Conservation (phyloP, 2,797 vertebrate species). For the Tauraco hartlaubi region DNA sequence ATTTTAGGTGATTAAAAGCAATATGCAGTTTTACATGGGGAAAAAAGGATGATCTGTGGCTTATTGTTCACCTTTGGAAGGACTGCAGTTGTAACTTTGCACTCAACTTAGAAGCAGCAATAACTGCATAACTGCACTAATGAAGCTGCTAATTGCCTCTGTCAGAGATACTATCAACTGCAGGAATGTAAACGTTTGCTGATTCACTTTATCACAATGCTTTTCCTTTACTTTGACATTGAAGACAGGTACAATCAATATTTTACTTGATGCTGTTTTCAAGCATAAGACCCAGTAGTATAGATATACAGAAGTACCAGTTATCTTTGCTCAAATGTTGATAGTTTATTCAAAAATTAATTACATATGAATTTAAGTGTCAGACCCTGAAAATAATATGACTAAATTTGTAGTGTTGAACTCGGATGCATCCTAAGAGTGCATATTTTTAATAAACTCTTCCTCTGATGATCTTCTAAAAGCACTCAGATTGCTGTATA, state of each 20-base stretch:
- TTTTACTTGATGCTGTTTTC: neutral
- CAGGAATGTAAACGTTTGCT: neutral
- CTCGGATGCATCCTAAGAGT: neutral
- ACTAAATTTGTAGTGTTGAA: neutral
- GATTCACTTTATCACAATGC: neutral
- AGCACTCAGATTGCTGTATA: neutral
- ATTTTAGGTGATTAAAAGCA: slow-evolving; percentile 55
- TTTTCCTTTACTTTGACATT: neutral
- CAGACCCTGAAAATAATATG: neutral
- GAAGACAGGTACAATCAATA: neutral
- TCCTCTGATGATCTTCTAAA: neutral
- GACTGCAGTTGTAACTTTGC: slow-evolving; percentile 7
- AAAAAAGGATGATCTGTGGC: neutral
- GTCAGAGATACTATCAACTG: neutral
- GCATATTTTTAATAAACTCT: neutral
- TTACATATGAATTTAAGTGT: neutral
- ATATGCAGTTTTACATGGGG: neutral
- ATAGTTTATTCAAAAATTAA: neutral
- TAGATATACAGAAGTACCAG: neutral
- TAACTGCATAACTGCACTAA: neutral
- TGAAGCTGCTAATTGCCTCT: neutral
- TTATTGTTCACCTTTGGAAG: neutral
- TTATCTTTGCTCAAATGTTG: neutral
- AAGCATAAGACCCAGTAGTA: neutral
- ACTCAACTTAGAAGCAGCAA: neutral